phyloP scores from a whole-genome alignment of 1,140 invertebrate genomes.

The Muscidifurax raptorellus region DNA sequence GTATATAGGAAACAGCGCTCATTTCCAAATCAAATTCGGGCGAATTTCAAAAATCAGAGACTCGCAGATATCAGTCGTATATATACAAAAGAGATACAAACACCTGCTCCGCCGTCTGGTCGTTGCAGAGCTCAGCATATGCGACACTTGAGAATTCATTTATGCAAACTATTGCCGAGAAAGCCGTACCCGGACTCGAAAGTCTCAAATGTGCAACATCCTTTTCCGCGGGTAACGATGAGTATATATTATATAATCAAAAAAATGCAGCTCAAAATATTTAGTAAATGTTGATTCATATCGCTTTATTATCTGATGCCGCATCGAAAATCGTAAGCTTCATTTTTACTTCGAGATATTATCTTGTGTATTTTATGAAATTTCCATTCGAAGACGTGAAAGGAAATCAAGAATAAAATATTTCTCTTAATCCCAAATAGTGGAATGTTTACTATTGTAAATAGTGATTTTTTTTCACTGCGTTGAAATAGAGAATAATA shows the following conservation, averaged over 20 bases:
- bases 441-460: no score
- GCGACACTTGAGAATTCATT: conserved; percentile 46
- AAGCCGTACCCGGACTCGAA: conserved; percentile 37
- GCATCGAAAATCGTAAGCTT: not conserved
- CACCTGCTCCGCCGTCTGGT: conserved; percentile 13
- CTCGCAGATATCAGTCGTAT: no score
- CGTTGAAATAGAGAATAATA: no score
- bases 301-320: no score
- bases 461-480: no score
- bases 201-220: not conserved
- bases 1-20: not conserved
- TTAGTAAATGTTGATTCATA: no score
- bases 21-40: not conserved
- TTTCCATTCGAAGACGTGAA: not conserved
- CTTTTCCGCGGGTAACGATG: not conserved
- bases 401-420: not conserved
- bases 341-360: not conserved
- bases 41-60: conserved; percentile 1
- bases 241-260: not conserved
- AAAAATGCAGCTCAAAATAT: no score
- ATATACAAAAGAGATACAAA: not conserved
- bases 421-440: no score
- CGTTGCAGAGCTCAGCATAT: not conserved
- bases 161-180: conserved; percentile 58
- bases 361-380: not conserved